Conservation (phyloP, 2,888 invertebrate species). For the Stramonita haemastoma region DNA sequence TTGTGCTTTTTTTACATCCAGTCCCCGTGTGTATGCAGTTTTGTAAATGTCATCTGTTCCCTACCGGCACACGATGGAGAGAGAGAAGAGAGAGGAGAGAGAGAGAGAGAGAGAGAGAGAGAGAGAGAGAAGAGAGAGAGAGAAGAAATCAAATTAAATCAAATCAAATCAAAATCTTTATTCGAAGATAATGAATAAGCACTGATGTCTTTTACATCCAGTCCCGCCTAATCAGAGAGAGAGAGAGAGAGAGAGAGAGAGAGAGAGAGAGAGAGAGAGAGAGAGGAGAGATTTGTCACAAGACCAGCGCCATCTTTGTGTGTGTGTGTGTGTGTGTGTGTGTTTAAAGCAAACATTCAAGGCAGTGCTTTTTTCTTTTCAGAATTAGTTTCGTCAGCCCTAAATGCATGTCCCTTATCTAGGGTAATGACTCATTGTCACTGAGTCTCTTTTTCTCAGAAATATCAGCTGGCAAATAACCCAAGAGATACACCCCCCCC, state of each 20-base stretch:
- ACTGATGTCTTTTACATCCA: not conserved
- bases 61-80: not conserved
- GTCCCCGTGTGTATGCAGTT: too few relatives aligned
- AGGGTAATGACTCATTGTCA: too few relatives aligned
- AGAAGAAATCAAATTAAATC: too few relatives aligned
- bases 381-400: too few relatives aligned
- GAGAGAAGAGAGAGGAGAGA: not conserved
- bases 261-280: constrained; percentile 10
- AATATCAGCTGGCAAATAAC: too few relatives aligned
- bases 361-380: too few relatives aligned
- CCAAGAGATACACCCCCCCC: too few relatives aligned
- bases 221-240: not conserved
- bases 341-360: not conserved
- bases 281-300: not conserved
- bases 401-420: too few relatives aligned
- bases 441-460: too few relatives aligned
- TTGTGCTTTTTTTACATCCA: too few relatives aligned
- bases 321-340: not conserved
- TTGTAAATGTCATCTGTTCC: not conserved
- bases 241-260: not conserved
- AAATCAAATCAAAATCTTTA: too few relatives aligned
- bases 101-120: constrained; percentile 41
- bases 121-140: not conserved
- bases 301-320: not conserved
- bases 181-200: constrained; percentile 16